A percentile compares a stretch with the other conserved stretches of the same genome.
Conservation (phyloP, 2,888 invertebrate species). For the Lacanobia oleracea region DNA sequence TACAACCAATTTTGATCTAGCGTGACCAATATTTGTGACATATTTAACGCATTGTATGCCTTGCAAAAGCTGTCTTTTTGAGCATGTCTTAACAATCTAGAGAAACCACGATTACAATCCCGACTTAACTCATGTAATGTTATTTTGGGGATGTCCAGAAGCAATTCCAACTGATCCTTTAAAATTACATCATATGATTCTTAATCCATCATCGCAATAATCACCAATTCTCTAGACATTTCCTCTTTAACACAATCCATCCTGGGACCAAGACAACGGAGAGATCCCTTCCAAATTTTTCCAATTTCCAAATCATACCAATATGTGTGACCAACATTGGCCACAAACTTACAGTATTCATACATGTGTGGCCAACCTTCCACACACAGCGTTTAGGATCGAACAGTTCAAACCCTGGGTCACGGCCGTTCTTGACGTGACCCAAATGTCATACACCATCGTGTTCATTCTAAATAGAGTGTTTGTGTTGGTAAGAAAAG, state of each 20-base stretch:
- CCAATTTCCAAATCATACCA: background rate
- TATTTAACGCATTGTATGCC: background rate
- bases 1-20: background rate
- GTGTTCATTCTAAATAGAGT: slow-evolving; percentile 5
- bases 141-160: background rate
- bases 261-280: background rate
- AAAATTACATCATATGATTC: too few species aligned
- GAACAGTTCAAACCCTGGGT: slow-evolving; percentile 48
- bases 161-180: background rate
- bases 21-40: background rate
- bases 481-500: slow-evolving; percentile 29
- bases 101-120: background rate
- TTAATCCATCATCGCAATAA: background rate
- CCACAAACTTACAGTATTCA: background rate
- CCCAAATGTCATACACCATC: slow-evolving; percentile 48
- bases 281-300: background rate
- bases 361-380: slow-evolving; percentile 23
- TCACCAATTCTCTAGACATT: too few species aligned
- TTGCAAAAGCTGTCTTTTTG: too few species aligned
- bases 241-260: background rate
- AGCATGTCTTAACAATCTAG: background rate
- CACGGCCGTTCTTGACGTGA: slow-evolving; percentile 50
- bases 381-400: slow-evolving; percentile 22
- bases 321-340: slow-evolving; percentile 18
- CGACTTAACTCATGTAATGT: background rate